Base-by-base conservation (phyloP, 2,888 invertebrate species). In the Stictocephala bisonia region DNA sequence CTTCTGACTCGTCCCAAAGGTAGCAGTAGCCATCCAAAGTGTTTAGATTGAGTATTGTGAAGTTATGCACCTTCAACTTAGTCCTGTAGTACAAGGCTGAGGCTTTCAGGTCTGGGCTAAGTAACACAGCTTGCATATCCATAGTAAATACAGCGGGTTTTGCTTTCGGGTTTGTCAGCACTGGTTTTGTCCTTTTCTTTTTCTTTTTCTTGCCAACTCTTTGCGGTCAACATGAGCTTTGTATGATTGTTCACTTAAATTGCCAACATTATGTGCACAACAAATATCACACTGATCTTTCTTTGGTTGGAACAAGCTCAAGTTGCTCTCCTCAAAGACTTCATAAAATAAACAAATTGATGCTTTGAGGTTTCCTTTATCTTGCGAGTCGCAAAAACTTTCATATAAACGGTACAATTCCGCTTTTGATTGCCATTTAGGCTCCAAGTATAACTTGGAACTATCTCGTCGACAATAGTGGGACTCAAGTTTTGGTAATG, bases 21-120 rank as follows among this genome's bases (percentile, higher is more conserved):
- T 74, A 77, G 58, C 75, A 77, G 51, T 50, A 56, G 20, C 75
- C 76, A 66, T 74, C 60, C 72, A 58, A 64, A 22, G 29, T 76
- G 29, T 73, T 66, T 13, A 68, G 11, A 31, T 69, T 31, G 40
- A 29, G 31, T n/a, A 69, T 29, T 31, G 53, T 53, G 40, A 53
- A 69, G 31, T 69, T 67, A 24, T 67, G 48, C n/a, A 67, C 44
- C 48, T 67, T 67, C 11, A 67, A 24, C 20, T 67, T 67, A 2
- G 67, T 67, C 2, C 67, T 3, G 26, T 67, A 48, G 26, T 67
- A 48, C 9, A 67, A 27, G 11, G 67, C 44, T 24, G 67, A 67
- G 1, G 67, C 69, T 2, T 69, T 69, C n/a, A 69, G n/a, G 24
- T 22, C 6, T 26, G 69, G n/a, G 27, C 69, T 53, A 6, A 69